Base-by-base conservation (phyloP, 2,888 invertebrate genomes). In the Andrena minutula region DNA sequence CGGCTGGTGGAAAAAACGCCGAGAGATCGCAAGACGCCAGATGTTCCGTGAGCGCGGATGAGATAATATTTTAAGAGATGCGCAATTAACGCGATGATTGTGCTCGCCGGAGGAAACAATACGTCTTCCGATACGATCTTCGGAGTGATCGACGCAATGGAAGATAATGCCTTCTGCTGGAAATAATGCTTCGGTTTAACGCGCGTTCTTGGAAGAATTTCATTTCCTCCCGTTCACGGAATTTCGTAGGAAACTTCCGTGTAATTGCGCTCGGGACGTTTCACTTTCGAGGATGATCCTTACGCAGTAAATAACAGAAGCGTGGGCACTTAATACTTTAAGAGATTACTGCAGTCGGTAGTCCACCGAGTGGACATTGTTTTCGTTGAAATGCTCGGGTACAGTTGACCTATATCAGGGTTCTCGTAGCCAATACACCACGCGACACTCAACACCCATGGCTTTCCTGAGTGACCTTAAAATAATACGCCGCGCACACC, bases 401-500 rank as follows among this genome's bases (percentile, higher is more conserved):
- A 1, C 28, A n/a, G 68, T 58, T 53, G 64, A 64, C 64, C 49
- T 64, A 61, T 72, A 65, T 60, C 61, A 28, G 53, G 26, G 51
- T 56, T 66, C 63, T 53, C 60, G 35, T 51, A 75, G 72, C 82
- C 75, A 65, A 78, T 77, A 61, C 69, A 23, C 41, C 32, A n/a
- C 28, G 63, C 75, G 65, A 63, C 77, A 66, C 75, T 60, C 41
- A 64, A 60, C 70, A 63, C 68, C 41, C 61, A 49, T 41, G 49
- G 65, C 53, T 63, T 65, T 28, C 56, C 60, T 53, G 26, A 70
- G 79, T 75, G 85, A 88, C 79, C 78, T 86, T 88, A 86, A 86
- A 88, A 88, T 86, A 85, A 88, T 85, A 86, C 79, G 64, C 61
- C 49, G 60, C 53, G 63, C 49, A 58, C 74, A 74, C 63, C 72